Percentiles rank a stretch among this genome's conserved stretches.
phyloP scores from a whole-genome alignment of 2,888 invertebrate genomes.

The Pediacus dermestoides region DNA sequence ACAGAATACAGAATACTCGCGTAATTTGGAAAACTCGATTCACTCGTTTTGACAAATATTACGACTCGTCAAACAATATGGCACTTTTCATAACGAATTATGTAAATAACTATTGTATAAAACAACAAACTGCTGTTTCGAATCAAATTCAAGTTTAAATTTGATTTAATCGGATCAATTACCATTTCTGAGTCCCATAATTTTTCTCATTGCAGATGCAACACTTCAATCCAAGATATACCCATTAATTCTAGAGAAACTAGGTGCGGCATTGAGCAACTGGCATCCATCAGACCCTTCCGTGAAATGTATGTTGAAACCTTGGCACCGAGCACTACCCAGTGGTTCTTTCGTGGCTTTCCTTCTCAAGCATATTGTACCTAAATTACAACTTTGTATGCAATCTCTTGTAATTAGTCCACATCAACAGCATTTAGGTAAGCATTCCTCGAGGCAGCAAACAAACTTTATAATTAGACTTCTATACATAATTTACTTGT shows the following conservation, averaged over 20 bases:
- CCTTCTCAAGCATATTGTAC: constrained; percentile 80
- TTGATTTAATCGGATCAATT: no score
- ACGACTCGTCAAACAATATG: no score
- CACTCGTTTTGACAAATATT: no score
- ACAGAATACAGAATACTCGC: no score
- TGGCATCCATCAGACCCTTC: constrained; percentile 97
- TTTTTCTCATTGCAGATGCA: constrained; percentile 35
- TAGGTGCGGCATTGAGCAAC: constrained; percentile 81
- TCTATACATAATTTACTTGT: constrained; percentile 11
- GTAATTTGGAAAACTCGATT: no score
- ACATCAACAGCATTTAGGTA: constrained; percentile 66
- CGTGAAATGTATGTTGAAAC: constrained; percentile 84
- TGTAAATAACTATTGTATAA: no score
- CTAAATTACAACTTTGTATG: constrained; percentile 75
- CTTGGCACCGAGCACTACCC: constrained; percentile 71
- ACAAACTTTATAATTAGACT: constrained; percentile 4
- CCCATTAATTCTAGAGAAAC: constrained; percentile 86
- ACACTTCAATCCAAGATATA: constrained; percentile 59
- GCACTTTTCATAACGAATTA: no score
- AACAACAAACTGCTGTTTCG: no score
- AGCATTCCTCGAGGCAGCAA: no score
- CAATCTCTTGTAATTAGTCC: constrained; percentile 66
- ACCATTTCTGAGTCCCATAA: no score
- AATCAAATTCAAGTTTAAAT: no score
- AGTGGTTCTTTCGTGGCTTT: constrained; percentile 75